phyloP scores from a whole-genome alignment of 2,113 vertebrate genomes.

The Salminus brasiliensis region DNA sequence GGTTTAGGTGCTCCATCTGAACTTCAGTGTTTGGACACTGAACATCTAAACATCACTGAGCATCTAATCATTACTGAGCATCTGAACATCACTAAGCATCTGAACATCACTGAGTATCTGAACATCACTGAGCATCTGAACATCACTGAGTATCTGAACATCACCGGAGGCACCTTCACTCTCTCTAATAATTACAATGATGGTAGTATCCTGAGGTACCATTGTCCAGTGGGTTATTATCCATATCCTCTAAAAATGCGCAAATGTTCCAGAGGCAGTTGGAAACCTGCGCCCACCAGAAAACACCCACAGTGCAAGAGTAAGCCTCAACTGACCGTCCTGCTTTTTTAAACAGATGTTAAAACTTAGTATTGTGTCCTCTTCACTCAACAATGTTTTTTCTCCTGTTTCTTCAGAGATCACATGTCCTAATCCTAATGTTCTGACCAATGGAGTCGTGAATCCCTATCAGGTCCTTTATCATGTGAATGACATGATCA shows the following conservation, averaged over 20 bases:
- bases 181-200: conserved; percentile 13
- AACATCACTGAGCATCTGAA: no score
- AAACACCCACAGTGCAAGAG: conserved; percentile 33
- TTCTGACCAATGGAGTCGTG: conserved; percentile 69
- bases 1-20: conserved; percentile 27
- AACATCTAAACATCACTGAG: no score
- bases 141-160: no score
- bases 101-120: no score
- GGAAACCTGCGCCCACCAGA: not conserved
- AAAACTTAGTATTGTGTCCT: not conserved
- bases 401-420: conserved; percentile 14
- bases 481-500: conserved; percentile 71
- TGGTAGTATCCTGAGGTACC: conserved; percentile 14
- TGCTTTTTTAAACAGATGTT: not conserved
- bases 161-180: conserved; percentile 14
- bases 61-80: no score
- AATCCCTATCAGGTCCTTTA: conserved; percentile 68
- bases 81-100: conserved; percentile 23
- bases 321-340: conserved; percentile 18
- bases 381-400: not conserved
- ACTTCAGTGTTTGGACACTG: not conserved
- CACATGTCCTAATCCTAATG: conserved; percentile 65
- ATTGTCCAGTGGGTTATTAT: conserved; percentile 33
- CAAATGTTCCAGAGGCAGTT: not conserved
- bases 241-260: conserved; percentile 23